phyloP scores from a whole-genome alignment of 2,113 vertebrate species.

The Labrus mixtus region DNA sequence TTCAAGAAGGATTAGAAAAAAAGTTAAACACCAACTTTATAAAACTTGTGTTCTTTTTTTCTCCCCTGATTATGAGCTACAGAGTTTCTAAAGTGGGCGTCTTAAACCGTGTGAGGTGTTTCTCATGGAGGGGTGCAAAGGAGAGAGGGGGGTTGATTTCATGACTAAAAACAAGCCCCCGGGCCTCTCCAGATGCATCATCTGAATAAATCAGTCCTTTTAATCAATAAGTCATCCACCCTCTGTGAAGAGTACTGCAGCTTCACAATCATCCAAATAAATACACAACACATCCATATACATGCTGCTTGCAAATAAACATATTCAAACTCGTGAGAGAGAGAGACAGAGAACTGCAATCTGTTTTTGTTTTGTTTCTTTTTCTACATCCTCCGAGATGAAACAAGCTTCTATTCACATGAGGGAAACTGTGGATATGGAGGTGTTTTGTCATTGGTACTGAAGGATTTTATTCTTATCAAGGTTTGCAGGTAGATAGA shows the following conservation, averaged over 20 bases:
- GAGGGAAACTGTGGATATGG: not conserved
- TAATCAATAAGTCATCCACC: conserved; percentile 82
- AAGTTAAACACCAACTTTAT: not conserved
- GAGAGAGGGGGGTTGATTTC: conserved; percentile 36
- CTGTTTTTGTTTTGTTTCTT: conserved; percentile 5
- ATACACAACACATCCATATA: conserved; percentile 31
- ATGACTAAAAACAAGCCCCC: conserved; percentile 67
- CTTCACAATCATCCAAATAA: conserved; percentile 51
- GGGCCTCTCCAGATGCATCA: conserved; percentile 70
- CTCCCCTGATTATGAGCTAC: not conserved
- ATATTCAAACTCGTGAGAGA: conserved; percentile 11
- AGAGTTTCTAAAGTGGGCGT: conserved; percentile 19
- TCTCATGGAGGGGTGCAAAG: conserved; percentile 21
- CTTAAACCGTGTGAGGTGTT: conserved; percentile 34
- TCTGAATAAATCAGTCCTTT: conserved; percentile 76
- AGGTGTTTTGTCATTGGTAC: not conserved
- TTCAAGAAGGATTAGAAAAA: conserved; percentile 5
- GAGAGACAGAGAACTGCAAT: conserved; percentile 9
- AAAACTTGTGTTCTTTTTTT: conserved; percentile 14
- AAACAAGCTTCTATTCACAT: not conserved
- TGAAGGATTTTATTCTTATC: not conserved
- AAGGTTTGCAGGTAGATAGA: not conserved
- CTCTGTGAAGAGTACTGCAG: conserved; percentile 64
- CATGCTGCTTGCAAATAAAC: conserved; percentile 17
- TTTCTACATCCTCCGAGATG: conserved; percentile 15